These are phyloP conservation scores for Apodemia zela DNA, from an alignment of 2,888 invertebrate genomes.

Conservation along the genomic window DNA sequence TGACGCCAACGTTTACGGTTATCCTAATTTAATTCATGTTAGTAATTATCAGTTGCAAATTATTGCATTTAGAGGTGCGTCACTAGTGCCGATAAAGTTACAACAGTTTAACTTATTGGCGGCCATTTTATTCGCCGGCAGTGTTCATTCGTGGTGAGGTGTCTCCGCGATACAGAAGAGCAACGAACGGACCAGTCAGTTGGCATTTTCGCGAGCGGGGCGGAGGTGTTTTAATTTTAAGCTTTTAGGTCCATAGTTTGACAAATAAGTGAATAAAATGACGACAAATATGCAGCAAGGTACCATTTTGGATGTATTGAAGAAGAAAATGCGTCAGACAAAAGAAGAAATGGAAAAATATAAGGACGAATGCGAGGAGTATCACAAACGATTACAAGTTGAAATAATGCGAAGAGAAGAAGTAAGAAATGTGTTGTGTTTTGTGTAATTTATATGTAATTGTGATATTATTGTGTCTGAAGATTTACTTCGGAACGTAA, in stretches of 20 bases:
- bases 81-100: conserved; percentile 58
- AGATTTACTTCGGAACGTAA: conserved; percentile 43
- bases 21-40: conserved; percentile 30
- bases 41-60: conserved; percentile 36
- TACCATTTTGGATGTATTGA: conserved; percentile 96
- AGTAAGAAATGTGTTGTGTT: conserved; percentile 87
- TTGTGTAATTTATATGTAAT: conserved; percentile 45
- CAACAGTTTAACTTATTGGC: conserved; percentile 62
- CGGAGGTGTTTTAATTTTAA: conserved; percentile 76
- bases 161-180: conserved; percentile 70
- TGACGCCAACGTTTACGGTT: background rate
- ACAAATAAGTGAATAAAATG: conserved; percentile 82
- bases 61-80: conserved; percentile 41
- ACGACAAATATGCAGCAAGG: conserved; percentile 95
- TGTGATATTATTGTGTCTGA: conserved; percentile 47
- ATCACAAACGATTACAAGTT: conserved; percentile 95
- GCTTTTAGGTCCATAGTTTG: conserved; percentile 58
- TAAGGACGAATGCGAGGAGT: conserved; percentile 98
- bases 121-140: conserved; percentile 79
- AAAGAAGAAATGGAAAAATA: conserved; percentile 99
- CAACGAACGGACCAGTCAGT: conserved; percentile 71
- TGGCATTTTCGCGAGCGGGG: conserved; percentile 78
- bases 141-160: conserved; percentile 76
- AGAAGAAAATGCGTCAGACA: conserved; percentile 99
- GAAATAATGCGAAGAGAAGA: conserved; percentile 98